Evolutionary conservation across 2,113 vertebrate species (phyloP), one percentile per base, ranked within the genome.

Genomic region (Odontesthes bonariensis): DNA sequence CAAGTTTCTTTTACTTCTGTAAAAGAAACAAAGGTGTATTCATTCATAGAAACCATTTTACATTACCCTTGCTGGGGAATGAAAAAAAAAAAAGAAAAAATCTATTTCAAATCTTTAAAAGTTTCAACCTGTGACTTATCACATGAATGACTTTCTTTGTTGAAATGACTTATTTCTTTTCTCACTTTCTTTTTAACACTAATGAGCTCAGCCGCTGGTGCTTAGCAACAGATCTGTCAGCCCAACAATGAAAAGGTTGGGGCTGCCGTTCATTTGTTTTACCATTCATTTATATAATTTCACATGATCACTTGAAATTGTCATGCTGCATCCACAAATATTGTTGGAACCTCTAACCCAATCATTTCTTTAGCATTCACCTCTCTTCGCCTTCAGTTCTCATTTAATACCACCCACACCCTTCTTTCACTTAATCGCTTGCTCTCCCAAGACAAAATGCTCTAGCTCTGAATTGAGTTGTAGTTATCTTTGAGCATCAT

Each of bases 171-270:
- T 60, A 69, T 69, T 82, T 81, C 73, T 77, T 5, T 72, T 79
- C 78, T 62, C 38, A 8, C 83, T 75, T 77, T 71, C 81, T 75
- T 83, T 90, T 77, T 79, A 78, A 54, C 69, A 79, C 44, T 84
- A 87, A 90, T 86, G 89, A 88, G 93, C 89, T 89, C 80, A 83
- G 86, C 73, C 17, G 40, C 78, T 63, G 83, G 83, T 74, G 82
- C 91, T 69, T 82, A 90, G 91, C 91, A 90, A 94, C 89, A 42
- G 82, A 80, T 77, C 74, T 73, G 86, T 82, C 81, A 87, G 84
- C 79, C 72, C 54, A 6, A 88, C 73, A 84, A 84, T 88, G 81
- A 63, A 79, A 73, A 56, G 56, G 89, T 83, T 57, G 72, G 82
- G 83, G 87, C 81, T 69, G 73, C 77, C 19, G 19, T 11, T 66